Base-by-base conservation (phyloP, 2,888 invertebrate species). In the Pachymerium ferrugineum region DNA sequence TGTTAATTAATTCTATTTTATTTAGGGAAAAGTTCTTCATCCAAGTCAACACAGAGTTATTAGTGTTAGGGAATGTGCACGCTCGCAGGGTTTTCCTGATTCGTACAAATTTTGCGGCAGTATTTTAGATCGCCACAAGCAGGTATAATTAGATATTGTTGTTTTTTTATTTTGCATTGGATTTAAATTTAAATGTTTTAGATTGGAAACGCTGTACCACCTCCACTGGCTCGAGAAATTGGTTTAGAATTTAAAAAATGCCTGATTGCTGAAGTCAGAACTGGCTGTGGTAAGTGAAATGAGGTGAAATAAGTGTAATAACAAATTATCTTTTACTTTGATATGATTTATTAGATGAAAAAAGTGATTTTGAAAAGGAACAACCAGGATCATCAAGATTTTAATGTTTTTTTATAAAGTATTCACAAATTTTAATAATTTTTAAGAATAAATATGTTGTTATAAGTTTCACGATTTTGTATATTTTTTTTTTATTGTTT, bases 141-240 rank as follows among this genome's bases (percentile, higher is more conserved):
- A 92, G 87, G 89, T 84, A 38, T 70, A 31, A 4, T 8, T 70
- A 31, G 1, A 31, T 10, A 70, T 10, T 14, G 10, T 14, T 62
- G 16, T n/a, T 10, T 14, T 29, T n/a, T 14, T 8, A 30, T 3
- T 67, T 70, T 76, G 70, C 54, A 74, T 74, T 77, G 77, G 3
- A 19, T 68, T 68, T 68, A 19, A 8, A 6, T 5, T 14, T 14
- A 10, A 68, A 0, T 78, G 33, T 38, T 38, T 38, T 12, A 86
- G 85, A 82, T 93, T 77, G 93, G 94, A 14, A 94, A 93, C 82
- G 93, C 94, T 3, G 93, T 94, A 0, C 93, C 93, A 0, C 93
- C 93, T 0, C 92, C 92, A 0, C 83, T 94, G 79, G 91, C 90
- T 12, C 85, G 86, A 72, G 91, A 91, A 0, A 83, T 94, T 71